Evolutionary conservation across 2,888 invertebrate species (phyloP).

Genomic region (Pandemis corylana): DNA sequence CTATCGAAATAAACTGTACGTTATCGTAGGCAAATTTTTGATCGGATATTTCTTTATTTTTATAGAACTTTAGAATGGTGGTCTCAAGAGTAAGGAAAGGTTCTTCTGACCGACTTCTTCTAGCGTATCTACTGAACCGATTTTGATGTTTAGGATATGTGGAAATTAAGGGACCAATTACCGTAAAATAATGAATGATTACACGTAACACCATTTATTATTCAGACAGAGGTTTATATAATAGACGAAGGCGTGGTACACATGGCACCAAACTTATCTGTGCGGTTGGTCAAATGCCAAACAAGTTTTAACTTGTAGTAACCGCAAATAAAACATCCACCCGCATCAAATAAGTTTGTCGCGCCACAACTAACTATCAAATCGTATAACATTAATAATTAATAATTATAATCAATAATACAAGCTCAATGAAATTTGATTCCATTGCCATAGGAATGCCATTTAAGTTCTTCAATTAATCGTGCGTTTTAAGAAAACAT

Average conservation of each 20-base stretch:
- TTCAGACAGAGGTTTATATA: constrained; percentile 36
- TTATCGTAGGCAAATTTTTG: too few species aligned
- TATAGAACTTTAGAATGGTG: too few species aligned
- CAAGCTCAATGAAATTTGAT: constrained; percentile 39
- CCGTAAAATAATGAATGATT: constrained; percentile 28
- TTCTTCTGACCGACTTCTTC: too few species aligned
- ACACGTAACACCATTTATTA: constrained; percentile 56
- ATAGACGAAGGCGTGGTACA: constrained; percentile 39
- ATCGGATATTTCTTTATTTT: too few species aligned
- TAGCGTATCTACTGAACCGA: neutral
- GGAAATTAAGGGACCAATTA: neutral
- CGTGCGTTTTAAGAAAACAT: constrained; percentile 5
- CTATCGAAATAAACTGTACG: too few species aligned
- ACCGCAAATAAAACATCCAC: neutral
- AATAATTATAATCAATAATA: constrained; percentile 27
- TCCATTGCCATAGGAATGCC: constrained; percentile 36
- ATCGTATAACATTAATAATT: constrained; percentile 35
- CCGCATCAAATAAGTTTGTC: constrained; percentile 12
- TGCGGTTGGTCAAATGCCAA: neutral
- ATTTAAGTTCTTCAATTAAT: constrained; percentile 13
- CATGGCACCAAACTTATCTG: constrained; percentile 5
- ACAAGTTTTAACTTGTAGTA: neutral
- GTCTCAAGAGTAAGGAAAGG: too few species aligned
- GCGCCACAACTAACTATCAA: constrained; percentile 21
- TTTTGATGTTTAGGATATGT: neutral